These are phyloP conservation scores for Nowickia ferox DNA, from an alignment of 2,888 invertebrate genomes.

Conservation along the genomic window DNA sequence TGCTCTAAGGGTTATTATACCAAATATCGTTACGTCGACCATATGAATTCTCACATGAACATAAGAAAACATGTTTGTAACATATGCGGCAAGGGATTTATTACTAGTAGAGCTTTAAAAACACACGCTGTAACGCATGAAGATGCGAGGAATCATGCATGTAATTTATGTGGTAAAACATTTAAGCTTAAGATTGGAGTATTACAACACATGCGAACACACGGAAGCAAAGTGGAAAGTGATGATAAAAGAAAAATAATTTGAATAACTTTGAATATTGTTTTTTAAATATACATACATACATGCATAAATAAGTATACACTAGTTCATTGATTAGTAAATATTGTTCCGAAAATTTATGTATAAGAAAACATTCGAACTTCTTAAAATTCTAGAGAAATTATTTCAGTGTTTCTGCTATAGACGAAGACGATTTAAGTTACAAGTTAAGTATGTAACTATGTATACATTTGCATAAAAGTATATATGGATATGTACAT, in stretches of 20 bases:
- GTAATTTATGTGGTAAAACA: slow-evolving; percentile 65
- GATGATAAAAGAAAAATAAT: slow-evolving; percentile 40
- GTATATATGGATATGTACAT: background rate
- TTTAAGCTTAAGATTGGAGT: slow-evolving; percentile 64
- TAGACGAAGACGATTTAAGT: too few relatives aligned
- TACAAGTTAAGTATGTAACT: background rate
- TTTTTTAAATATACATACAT: too few relatives aligned
- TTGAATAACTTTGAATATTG: background rate
- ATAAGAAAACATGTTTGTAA: slow-evolving; percentile 62
- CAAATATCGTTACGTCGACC: slow-evolving; percentile 58
- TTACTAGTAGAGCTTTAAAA: slow-evolving; percentile 58
- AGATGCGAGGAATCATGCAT: slow-evolving; percentile 63
- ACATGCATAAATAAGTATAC: background rate
- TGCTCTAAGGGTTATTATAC: slow-evolving; percentile 69
- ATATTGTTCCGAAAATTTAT: background rate
- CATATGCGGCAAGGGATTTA: slow-evolving; percentile 63
- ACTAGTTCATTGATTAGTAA: background rate
- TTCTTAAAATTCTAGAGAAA: background rate
- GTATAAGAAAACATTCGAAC: background rate
- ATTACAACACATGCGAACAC: slow-evolving; percentile 63
- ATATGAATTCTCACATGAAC: slow-evolving; percentile 69
- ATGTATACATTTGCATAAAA: background rate
- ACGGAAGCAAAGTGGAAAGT: slow-evolving; percentile 56
- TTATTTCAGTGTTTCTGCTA: too few relatives aligned
- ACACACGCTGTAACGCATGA: slow-evolving; percentile 64